Conservation (phyloP, 2,888 invertebrate species). For the Cataglyphis cursor region DNA sequence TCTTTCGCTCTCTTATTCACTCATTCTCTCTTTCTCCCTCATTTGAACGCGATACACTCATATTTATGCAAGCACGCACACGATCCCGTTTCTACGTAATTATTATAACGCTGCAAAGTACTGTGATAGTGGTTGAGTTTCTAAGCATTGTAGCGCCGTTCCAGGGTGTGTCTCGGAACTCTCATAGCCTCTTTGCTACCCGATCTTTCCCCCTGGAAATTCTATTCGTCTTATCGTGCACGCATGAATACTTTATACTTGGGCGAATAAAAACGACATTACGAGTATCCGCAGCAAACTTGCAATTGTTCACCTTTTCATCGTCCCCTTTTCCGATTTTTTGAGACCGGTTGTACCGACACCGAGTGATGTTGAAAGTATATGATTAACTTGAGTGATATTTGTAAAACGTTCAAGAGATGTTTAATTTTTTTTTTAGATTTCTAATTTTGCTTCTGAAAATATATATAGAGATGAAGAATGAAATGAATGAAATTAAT, state of each 20-base stretch:
- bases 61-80: slow-evolving; percentile 74
- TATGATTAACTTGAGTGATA: slow-evolving; percentile 28
- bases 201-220: neutral
- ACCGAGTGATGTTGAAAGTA: slow-evolving; percentile 4
- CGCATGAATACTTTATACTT: neutral
- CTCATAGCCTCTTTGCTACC: neutral
- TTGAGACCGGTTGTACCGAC: slow-evolving; percentile 20
- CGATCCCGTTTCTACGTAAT: slow-evolving; percentile 84
- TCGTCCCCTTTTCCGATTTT: neutral
- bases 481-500: slow-evolving; percentile 22
- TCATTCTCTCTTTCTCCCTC: slow-evolving; percentile 12
- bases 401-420: slow-evolving; percentile 13
- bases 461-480: neutral
- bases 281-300: slow-evolving; percentile 12
- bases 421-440: neutral
- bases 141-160: slow-evolving; percentile 82
- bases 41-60: slow-evolving; percentile 66
- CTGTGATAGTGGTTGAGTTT: slow-evolving; percentile 83
- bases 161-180: slow-evolving; percentile 61
- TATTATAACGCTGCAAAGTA: slow-evolving; percentile 84
- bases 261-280: slow-evolving; percentile 21
- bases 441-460: neutral
- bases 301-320: slow-evolving; percentile 5
- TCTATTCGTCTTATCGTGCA: slow-evolving; percentile 20
- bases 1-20: slow-evolving; percentile 43